Percentiles rank a stretch among this genome's conserved stretches.
phyloP scores from a whole-genome alignment of 2,113 vertebrate species.

The Haplochromis vanheusdeni region DNA sequence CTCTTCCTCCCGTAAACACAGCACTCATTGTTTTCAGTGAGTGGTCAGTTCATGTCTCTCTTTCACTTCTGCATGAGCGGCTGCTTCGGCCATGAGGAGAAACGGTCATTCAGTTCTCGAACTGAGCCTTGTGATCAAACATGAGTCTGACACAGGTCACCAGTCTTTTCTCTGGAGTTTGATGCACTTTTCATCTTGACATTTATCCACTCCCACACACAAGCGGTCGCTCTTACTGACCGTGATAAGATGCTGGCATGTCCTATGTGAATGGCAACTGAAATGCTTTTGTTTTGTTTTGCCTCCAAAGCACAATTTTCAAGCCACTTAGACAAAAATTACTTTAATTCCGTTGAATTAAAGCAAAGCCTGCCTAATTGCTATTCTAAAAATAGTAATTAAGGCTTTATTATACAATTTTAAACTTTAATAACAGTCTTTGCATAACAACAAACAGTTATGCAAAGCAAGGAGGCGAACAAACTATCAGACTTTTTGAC shows the following conservation, averaged over 20 bases:
- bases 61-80: background rate
- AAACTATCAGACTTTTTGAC: background rate
- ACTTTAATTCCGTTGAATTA: rapidly evolving
- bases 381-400: background rate
- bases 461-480: background rate
- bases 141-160: background rate
- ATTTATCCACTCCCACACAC: background rate
- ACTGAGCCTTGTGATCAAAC: background rate
- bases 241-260: background rate
- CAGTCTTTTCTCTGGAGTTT: background rate
- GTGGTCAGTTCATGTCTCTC: background rate
- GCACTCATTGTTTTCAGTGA: background rate
- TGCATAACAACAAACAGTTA: background rate
- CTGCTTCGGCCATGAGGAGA: background rate
- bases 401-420: background rate
- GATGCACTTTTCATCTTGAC: background rate
- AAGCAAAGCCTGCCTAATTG: background rate
- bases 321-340: background rate
- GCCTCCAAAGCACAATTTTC: background rate
- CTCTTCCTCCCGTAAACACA: background rate
- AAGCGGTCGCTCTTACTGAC: background rate
- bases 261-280: background rate
- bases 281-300: background rate
- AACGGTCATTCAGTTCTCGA: background rate
- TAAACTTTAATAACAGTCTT: rapidly evolving